Evolutionary conservation across 1,140 invertebrate genomes (phyloP), one percentile per base, ranked within the genome.

Genomic region (Cephus cinctus): DNA sequence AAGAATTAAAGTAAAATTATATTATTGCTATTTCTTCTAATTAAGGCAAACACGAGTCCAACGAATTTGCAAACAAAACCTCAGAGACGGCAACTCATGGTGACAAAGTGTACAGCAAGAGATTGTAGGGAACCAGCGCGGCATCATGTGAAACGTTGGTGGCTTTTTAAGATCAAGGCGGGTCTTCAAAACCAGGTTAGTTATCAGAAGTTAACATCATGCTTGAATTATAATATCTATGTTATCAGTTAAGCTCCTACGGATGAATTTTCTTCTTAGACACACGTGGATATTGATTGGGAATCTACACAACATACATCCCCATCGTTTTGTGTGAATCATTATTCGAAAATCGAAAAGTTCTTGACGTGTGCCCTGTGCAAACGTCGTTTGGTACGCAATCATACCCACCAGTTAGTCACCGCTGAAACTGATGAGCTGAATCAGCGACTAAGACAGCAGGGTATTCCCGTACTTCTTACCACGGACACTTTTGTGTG

Each of bases 341-440:
- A 81, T 58, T 78, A 79, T 46, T 66, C 69, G 16, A 75, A 66
- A 18, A 80, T 91, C 14, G 83, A 85, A 38, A 83, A 83, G 61
- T 84, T 86, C 20, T 81, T 88, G 62, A 83, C 83, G 0, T 92
- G 89, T 67, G 83, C 82, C 1, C 78, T 91, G 23, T 91, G 89
- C 62, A 86, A 85, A 56, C 79, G 87, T 14, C 77, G 85, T 22
- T 71, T 90, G 43, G 83, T 83, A 41, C 83, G 86, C 53, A 88
- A 88, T 60, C 83, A 87, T 57, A 80, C 86, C 47, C 84, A 86
- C 65, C 81, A 82, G 36, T 48, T 81, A 46, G 67, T 71, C 21
- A 73, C 73, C 20, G 63, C 82, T 62, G 86, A 87, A 56, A 83
- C 81, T 27, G 71, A 78, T 51, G 82, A 87, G 19, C 52, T 90